Percentiles rank a stretch among this genome's conserved stretches.
These are phyloP conservation scores for Discoglossus pictus DNA, from an alignment of 2,797 vertebrate species.

Conservation along the genomic window DNA sequence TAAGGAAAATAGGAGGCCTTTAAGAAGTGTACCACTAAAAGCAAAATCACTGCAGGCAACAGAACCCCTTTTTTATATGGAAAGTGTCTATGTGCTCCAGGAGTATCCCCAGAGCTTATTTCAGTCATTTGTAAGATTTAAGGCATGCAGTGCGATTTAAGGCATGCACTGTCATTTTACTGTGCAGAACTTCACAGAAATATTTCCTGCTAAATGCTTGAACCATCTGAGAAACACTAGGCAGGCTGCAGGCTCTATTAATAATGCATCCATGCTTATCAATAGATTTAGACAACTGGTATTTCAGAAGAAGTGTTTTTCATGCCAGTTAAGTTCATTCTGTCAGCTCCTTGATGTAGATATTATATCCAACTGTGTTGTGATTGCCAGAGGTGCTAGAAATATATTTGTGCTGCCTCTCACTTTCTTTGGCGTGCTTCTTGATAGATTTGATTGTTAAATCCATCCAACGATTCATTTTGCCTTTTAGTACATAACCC, in stretches of 20 bases:
- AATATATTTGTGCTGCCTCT: constrained; percentile 57
- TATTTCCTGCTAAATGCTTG: constrained; percentile 71
- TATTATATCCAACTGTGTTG: constrained; percentile 72
- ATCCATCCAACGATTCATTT: constrained; percentile 38
- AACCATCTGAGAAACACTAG: constrained; percentile 76
- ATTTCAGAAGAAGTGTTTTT: constrained; percentile 75
- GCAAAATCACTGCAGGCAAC: no score
- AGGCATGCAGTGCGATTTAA: constrained; percentile 78
- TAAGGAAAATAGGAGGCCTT: no score
- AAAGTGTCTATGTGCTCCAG: constrained; percentile 67
- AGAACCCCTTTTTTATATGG: constrained; percentile 64
- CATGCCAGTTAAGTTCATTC: constrained; percentile 75
- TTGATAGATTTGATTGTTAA: constrained; percentile 57
- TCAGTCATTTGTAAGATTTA: constrained; percentile 77
- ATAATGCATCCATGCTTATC: constrained; percentile 84
- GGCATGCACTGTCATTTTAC: constrained; percentile 75
- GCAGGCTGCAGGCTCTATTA: constrained; percentile 76
- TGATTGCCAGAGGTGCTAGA: constrained; percentile 70
- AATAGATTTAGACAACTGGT: constrained; percentile 85
- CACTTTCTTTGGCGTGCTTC: constrained; percentile 57
- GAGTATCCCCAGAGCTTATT: constrained; percentile 70
- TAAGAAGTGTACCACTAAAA: no score
- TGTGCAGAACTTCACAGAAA: constrained; percentile 72
- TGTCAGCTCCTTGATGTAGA: constrained; percentile 79
- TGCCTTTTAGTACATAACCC: constrained; percentile 38